Base-by-base conservation (phyloP, 2,113 vertebrate genomes). In the Brienomyrus longianalis region DNA sequence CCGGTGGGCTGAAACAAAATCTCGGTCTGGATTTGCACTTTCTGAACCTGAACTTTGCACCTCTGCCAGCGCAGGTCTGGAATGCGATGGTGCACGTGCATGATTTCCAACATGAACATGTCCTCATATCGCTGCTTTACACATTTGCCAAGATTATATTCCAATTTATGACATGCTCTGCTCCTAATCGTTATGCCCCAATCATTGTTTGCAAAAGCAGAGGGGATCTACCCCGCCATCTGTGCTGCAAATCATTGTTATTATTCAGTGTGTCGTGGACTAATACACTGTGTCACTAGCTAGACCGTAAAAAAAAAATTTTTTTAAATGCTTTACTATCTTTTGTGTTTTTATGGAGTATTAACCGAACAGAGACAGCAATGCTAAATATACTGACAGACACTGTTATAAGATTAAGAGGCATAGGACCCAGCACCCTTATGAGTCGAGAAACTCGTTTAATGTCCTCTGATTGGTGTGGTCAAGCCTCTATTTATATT, bases 351-450 rank as follows among this genome's bases (percentile, higher is more conserved):
- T 93, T 50, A 39, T 48, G 83, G 85, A 27, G 19, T 90, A 87
- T 92, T 91, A 92, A 94, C 91, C 92, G 90, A 95, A 94, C 92
- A 89, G 74, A 85, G 45, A 80, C 17, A 90, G 92, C 90, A 92
- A 45, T 56, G 50, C 85, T 77, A 77, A 87, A 87, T 93, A 92
- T 89, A 93, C 92, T 91, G 92, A 94, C 93, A 91, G 66, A 35
- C 88, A 70, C 89, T 62, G 90, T 94, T 92, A 93, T 94, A 94
- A 91, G 90, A 95, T 95, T 92, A 92, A 92, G 92, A 93, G 93
- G 92, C 93, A 95, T 92, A 92, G 93, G 88, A 85, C 93, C 90
- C 93, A 94, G 90, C 92, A 95, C 93, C 93, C 94, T 92, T 0
- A 89, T 80, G 94, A 95, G 94, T 92, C 94, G 47, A 90, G 88